Evolutionary conservation across 2,113 vertebrate species (phyloP).

Genomic region (Zosterops hypoxanthus): DNA sequence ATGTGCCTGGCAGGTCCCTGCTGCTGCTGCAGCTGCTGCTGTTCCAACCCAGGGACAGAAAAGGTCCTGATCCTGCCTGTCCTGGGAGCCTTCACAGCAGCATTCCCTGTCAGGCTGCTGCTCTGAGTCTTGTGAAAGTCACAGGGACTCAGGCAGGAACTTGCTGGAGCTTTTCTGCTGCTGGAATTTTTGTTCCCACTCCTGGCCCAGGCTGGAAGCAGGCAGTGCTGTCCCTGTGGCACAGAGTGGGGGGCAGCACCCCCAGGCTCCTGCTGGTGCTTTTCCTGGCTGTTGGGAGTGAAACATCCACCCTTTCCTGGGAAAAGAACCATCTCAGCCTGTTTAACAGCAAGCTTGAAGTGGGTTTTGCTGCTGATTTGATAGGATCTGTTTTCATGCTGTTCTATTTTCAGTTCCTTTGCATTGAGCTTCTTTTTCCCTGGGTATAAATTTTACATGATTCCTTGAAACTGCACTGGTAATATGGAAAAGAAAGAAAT

Average conservation of each 20-base stretch:
- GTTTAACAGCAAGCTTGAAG: background rate
- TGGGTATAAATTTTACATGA: background rate
- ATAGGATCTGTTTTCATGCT: background rate
- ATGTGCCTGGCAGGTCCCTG: background rate
- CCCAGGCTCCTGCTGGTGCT: background rate
- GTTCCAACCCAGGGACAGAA: background rate
- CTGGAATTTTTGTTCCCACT: background rate
- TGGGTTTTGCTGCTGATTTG: background rate
- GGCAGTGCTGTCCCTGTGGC: background rate
- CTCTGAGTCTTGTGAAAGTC: background rate
- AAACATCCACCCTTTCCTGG: background rate
- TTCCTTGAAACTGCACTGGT: background rate
- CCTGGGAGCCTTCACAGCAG: background rate
- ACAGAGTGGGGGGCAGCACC: accelerated
- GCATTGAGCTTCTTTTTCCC: background rate
- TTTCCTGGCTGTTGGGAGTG: background rate
- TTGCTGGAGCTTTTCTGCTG: background rate
- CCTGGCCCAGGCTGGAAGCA: background rate
- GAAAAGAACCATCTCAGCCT: background rate
- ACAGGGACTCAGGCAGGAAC: background rate
- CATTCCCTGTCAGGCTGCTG: background rate
- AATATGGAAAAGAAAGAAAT: background rate
- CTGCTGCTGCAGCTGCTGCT: background rate
- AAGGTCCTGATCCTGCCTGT: background rate
- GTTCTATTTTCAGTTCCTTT: background rate